These are phyloP conservation scores for Seira sanloemensis DNA, from an alignment of 2,888 invertebrate genomes.

Conservation along the genomic window DNA sequence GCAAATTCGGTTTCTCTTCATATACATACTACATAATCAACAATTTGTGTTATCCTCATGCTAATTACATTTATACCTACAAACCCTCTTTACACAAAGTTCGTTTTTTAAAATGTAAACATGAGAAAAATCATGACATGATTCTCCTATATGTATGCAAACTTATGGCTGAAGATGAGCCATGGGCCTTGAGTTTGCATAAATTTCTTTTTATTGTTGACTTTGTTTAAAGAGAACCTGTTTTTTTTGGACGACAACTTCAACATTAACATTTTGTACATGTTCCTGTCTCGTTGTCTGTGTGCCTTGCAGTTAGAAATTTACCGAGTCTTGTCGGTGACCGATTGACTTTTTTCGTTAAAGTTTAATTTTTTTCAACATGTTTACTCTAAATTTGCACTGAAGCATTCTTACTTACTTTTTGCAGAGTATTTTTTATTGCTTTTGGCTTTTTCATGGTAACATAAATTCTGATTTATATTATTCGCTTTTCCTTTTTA, in stretches of 20 bases:
- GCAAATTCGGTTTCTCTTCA: too few species aligned
- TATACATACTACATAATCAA: too few species aligned
- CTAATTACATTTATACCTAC: background rate
- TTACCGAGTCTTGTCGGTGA: background rate
- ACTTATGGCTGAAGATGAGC: background rate
- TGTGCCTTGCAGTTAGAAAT: background rate
- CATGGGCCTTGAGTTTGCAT: background rate
- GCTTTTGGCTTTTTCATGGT: too few species aligned
- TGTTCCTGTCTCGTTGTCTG: background rate
- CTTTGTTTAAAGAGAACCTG: background rate
- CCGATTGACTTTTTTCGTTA: background rate
- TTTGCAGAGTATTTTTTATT: too few species aligned
- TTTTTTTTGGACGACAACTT: background rate
- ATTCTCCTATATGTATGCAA: background rate
- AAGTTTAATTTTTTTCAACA: background rate
- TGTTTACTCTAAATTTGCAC: background rate
- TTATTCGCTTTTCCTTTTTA: too few species aligned
- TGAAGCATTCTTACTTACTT: too few species aligned
- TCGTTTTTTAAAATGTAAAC: background rate
- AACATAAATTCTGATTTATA: too few species aligned
- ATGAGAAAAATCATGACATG: background rate
- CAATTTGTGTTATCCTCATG: background rate
- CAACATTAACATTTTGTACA: background rate
- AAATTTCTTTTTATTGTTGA: background rate
- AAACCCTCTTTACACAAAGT: too few species aligned